phyloP scores from a whole-genome alignment of 2,113 vertebrate genomes.

The Otis tarda region DNA sequence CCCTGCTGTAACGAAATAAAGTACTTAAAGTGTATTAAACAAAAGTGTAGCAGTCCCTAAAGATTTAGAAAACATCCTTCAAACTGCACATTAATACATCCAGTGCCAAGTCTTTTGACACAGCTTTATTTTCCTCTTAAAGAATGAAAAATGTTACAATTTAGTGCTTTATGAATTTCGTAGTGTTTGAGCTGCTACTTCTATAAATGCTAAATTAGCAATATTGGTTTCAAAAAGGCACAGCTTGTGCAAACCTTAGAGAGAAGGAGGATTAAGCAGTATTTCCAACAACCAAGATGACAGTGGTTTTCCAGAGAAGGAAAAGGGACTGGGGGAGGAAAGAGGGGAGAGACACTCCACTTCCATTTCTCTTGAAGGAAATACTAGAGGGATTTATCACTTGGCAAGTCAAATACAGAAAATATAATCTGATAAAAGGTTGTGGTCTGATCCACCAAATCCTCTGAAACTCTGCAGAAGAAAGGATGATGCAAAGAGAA shows the following conservation, averaged over 20 bases:
- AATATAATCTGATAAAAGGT: not conserved
- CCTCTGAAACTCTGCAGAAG: not conserved
- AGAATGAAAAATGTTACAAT: not conserved
- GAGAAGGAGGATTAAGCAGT: not conserved
- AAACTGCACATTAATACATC: not conserved
- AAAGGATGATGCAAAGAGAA: not conserved
- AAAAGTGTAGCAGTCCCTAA: not conserved
- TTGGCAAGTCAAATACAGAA: not conserved
- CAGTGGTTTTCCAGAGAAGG: not conserved
- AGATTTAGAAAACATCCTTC: not conserved
- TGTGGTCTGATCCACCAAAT: not conserved
- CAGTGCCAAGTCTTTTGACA: not conserved
- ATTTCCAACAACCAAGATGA: not conserved
- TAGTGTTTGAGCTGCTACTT: not conserved
- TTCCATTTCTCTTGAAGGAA: not conserved
- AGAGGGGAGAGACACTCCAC: not conserved
- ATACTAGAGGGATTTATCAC: not conserved
- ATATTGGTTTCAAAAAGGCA: conserved; percentile 12
- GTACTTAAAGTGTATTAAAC: not conserved
- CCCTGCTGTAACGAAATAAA: not conserved
- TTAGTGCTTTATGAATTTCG: conserved; percentile 1
- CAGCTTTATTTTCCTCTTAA: conserved; percentile 6
- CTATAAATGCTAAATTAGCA: not conserved
- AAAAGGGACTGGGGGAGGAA: not conserved
- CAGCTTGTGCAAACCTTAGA: not conserved